Base-by-base conservation (phyloP, 2,888 invertebrate species). In the Tachina lurida region DNA sequence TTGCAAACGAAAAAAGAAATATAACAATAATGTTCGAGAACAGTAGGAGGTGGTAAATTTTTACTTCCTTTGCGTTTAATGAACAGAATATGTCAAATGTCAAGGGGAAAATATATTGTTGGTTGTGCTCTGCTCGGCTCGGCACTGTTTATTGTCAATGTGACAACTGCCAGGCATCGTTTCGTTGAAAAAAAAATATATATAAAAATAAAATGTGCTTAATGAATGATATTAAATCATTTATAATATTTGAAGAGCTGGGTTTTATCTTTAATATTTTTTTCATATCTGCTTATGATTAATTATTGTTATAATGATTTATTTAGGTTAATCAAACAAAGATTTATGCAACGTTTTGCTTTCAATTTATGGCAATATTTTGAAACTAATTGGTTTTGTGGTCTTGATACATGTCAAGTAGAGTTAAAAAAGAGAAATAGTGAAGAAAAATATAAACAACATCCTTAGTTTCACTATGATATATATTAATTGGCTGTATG, bases 71-170 rank as follows among this genome's bases (percentile, higher is more conserved):
- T 84, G 67, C 65, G 70, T 73, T 65, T 88, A 87, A 87, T 87
- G 85, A 87, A 79, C 79, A 84, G 81, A 87, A 87, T 88, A 88
- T 87, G 88, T 88, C 87, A 87, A 86, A 87, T 84, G 87, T 87
- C 84, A 76, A 52, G 17, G 43, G 56, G 45, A 31, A 10, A 47
- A 43, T 63, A 63, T 41, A 54, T 78, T 78, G 39, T 47, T 43
- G 31, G 15, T 54, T 43, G 43, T 39, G 22, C 17, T 56, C 15
- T 39, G 22, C 17, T 56, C 15, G 45, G 17, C 17, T 56, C 15
- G 45, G 43, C 9, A 43, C 22, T 82, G 70, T 54, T 78, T 63
- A 82, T 71, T 79, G 70, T 86, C 71, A 75, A 65, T 71, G 19
- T 82, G 85, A 82, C 78, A 86, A 75, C 63, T 71, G 82, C 70